These are phyloP conservation scores for Tridacna gigas DNA, from an alignment of 2,888 invertebrate species.

Conservation along the genomic window DNA sequence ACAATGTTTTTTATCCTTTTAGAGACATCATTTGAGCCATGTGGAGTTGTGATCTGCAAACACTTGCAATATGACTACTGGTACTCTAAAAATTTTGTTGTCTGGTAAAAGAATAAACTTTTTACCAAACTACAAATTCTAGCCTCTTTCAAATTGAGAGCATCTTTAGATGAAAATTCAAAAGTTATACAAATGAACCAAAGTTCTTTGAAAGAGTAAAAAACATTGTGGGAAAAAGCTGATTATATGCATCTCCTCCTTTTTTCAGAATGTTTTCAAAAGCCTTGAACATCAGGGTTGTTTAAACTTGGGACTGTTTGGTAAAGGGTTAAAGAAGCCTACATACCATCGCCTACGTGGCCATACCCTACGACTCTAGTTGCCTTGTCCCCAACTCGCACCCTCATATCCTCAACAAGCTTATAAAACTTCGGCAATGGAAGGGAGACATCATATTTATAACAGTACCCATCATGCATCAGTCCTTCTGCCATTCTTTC, in stretches of 20 bases:
- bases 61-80: too few relatives aligned
- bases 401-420: slow-evolving; percentile 90
- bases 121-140: too few relatives aligned
- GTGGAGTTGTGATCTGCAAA: too few relatives aligned
- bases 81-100: too few relatives aligned
- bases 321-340: background rate
- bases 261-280: background rate
- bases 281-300: too few relatives aligned
- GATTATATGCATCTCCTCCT: background rate
- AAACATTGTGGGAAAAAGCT: background rate
- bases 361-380: slow-evolving; percentile 91
- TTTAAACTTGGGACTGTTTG: background rate
- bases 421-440: slow-evolving; percentile 94
- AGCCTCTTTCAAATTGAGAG: too few relatives aligned
- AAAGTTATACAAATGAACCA: too few relatives aligned
- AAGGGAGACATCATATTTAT: slow-evolving; percentile 97
- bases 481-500: slow-evolving; percentile 93
- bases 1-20: too few relatives aligned
- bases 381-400: slow-evolving; percentile 88
- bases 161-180: too few relatives aligned
- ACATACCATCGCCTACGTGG: slow-evolving; percentile 94
- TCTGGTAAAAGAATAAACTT: too few relatives aligned
- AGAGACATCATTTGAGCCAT: too few relatives aligned
- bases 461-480: slow-evolving; percentile 93
- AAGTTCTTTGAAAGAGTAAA: too few relatives aligned